A percentile compares a stretch with the other conserved stretches of the same genome.
Evolutionary conservation across 2,113 vertebrate species (phyloP).

Genomic region (Chinchilla lanigera): DNA sequence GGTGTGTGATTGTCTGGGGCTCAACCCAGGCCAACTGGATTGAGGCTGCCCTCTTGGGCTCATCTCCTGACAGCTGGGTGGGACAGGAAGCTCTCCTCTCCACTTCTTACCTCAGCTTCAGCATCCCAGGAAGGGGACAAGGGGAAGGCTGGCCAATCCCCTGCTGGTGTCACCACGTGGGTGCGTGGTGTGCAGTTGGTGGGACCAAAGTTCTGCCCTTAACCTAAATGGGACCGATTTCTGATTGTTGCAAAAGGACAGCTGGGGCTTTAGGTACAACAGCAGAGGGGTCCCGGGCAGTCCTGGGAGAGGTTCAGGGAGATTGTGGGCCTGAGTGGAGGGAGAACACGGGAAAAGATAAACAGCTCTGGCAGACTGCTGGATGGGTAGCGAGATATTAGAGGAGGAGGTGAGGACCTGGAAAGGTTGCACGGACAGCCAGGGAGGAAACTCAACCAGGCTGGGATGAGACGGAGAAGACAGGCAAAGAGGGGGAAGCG

Average conservation of each 20-base stretch:
- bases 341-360: neutral
- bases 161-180: too few relatives aligned
- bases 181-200: neutral
- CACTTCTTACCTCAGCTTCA: neutral
- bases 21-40: slow-evolving; percentile 67
- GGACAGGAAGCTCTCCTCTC: slow-evolving; percentile 4
- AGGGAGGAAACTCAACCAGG: neutral
- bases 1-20: slow-evolving; percentile 30
- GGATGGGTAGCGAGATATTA: neutral
- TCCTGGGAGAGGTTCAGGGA: neutral
- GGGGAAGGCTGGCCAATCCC: neutral
- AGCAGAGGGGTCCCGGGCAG: neutral
- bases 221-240: neutral
- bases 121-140: neutral
- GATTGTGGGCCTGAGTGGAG: neutral
- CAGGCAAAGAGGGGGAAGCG: neutral
- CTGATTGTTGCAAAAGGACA: neutral
- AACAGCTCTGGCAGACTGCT: neutral
- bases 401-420: neutral
- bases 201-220: neutral
- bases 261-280: neutral
- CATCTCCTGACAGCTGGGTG: slow-evolving; percentile 53
- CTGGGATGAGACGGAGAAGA: neutral
- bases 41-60: slow-evolving; percentile 23
- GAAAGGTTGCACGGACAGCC: neutral